Evolutionary conservation across 35 echinoderm and acorn worm species (phyloP).

Genomic region (Ophioderma brevispina): DNA sequence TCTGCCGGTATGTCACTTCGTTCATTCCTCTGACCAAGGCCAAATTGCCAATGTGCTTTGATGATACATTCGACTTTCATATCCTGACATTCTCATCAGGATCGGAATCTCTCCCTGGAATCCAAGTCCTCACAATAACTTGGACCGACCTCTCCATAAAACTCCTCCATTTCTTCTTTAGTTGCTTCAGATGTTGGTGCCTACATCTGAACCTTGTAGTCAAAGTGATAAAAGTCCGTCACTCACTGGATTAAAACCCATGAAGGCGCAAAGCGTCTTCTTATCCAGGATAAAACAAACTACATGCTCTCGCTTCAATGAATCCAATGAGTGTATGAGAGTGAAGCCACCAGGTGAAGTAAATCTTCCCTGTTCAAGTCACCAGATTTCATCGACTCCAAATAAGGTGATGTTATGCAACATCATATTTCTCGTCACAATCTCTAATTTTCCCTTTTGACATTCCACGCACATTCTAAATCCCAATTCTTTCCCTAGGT

Average conservation of each 20-base stretch:
- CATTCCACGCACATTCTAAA: slow-evolving; percentile 16
- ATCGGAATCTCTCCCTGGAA: too few species aligned
- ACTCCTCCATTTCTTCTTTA: background rate
- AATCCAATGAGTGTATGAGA: slow-evolving; percentile 13
- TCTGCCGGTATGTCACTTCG: background rate
- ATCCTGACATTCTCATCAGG: too few species aligned
- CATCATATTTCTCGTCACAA: background rate
- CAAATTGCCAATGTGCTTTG: too few species aligned
- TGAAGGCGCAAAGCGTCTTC: background rate
- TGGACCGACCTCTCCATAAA: background rate
- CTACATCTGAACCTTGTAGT: background rate
- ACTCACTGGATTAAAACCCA: slow-evolving; percentile 9
- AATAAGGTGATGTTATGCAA: background rate
- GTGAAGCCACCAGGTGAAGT: background rate
- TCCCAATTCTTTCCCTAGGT: slow-evolving; percentile 3
- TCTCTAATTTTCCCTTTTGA: background rate
- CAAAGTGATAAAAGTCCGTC: background rate
- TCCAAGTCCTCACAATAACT: too few species aligned
- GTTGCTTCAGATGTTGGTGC: background rate
- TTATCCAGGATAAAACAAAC: slow-evolving; percentile 23
- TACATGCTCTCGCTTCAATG: slow-evolving; percentile 8
- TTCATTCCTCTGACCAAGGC: background rate
- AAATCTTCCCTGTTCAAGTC: slow-evolving; percentile 28
- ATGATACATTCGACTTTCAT: too few species aligned
- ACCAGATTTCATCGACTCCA: slow-evolving; percentile 14